These are phyloP conservation scores for Parnassius mnemosyne DNA, from an alignment of 2,888 invertebrate genomes.

Conservation along the genomic window DNA sequence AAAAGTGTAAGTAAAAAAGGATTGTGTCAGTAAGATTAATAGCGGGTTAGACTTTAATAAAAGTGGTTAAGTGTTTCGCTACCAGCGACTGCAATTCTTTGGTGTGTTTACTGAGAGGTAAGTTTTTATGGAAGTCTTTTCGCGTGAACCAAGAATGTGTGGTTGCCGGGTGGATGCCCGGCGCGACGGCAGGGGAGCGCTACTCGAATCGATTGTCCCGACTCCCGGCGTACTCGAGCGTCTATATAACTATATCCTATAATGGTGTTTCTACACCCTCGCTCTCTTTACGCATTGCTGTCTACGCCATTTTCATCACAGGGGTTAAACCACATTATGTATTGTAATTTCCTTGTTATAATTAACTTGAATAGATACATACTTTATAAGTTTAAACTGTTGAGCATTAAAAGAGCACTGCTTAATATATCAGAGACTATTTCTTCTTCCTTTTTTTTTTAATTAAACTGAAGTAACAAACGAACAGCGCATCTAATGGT, in stretches of 20 bases:
- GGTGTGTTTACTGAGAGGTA: conserved; percentile 70
- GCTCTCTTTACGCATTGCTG: conserved; percentile 41
- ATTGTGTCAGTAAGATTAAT: conserved; percentile 52
- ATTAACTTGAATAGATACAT: too few species aligned
- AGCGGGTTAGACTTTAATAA: conserved; percentile 45
- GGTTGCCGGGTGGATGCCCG: conserved; percentile 39
- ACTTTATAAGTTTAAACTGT: too few species aligned
- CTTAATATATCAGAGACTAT: too few species aligned
- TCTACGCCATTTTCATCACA: conserved; percentile 45
- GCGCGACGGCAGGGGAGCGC: conserved; percentile 56
- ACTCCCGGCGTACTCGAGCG: conserved; percentile 36
- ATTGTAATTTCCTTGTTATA: too few species aligned
- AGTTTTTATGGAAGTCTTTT: conserved; percentile 57
- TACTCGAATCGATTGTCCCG: conserved; percentile 69
- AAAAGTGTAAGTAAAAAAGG: conserved; percentile 63
- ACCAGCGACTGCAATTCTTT: conserved; percentile 69
- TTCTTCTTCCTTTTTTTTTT: too few species aligned
- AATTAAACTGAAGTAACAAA: too few species aligned
- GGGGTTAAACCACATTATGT: too few species aligned
- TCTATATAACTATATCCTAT: conserved; percentile 35
- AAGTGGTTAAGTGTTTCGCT: conserved; percentile 69
- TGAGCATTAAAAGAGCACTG: too few species aligned
- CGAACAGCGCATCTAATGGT: too few species aligned
- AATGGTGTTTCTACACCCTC: conserved; percentile 48
- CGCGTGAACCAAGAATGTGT: conserved; percentile 32